phyloP scores from a whole-genome alignment of 2,797 vertebrate species.

The Dallia pectoralis region DNA sequence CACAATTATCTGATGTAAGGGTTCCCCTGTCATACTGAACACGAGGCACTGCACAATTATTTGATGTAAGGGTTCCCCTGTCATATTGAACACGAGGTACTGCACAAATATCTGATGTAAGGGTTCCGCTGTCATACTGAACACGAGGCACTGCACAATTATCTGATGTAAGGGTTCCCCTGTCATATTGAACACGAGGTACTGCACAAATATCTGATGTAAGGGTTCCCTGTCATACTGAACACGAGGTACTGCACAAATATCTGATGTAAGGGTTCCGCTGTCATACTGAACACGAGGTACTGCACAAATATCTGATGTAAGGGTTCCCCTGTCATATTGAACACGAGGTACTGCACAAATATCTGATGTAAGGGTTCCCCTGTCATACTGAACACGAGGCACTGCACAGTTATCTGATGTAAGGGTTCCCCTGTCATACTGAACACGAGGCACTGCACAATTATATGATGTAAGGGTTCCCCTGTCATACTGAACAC shows the following conservation, averaged over 20 bases:
- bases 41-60: constrained; percentile 25
- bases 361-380: too few species aligned
- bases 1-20: too few species aligned
- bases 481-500: constrained; percentile 36
- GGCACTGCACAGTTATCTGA: constrained; percentile 26
- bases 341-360: constrained; percentile 20
- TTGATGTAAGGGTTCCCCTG: too few species aligned
- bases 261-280: too few species aligned
- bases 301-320: constrained; percentile 13
- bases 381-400: constrained; percentile 37
- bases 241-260: constrained; percentile 22
- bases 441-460: constrained; percentile 26
- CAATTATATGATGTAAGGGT: too few species aligned
- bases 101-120: constrained; percentile 12
- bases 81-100: constrained; percentile 36
- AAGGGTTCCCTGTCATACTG: constrained; percentile 41
- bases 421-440: constrained; percentile 44
- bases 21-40: constrained; percentile 38
- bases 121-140: constrained; percentile 41
- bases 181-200: constrained; percentile 39
- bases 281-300: constrained; percentile 41
- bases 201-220: constrained; percentile 13
- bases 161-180: too few species aligned
- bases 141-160: constrained; percentile 23
- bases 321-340: constrained; percentile 45